Base-by-base conservation (phyloP, 2,113 vertebrate genomes). In the Isichthys henryi region DNA sequence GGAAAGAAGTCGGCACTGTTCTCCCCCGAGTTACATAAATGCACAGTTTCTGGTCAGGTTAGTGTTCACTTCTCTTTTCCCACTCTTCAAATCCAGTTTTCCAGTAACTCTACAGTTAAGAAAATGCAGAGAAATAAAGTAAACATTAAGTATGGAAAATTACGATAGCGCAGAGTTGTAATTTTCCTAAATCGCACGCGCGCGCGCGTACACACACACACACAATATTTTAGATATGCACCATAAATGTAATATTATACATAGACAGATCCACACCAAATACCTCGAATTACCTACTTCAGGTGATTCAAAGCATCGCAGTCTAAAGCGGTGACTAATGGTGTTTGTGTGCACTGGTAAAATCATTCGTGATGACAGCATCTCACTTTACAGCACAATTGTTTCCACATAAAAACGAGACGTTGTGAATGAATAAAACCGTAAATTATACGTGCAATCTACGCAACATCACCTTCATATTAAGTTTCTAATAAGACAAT, bases 1-100 rank as follows among this genome's bases (percentile, higher is more conserved):
- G 39, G 74, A 88, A 50, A 88, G 91, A 88, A 88, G 91, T 82
- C 82, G 77, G 88, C 83, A 89, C 43, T 83, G 88, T 45, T 86
- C 88, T 74, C 43, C 39, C 7, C 7, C 43, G 89, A 46, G 62
- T 90, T 88, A 88, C 82, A 91, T 52, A 88, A 89, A 66, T 45
- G 43, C 56, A 19, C 82, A 46, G 35, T 84, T 83, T 46, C 7
- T 46, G 35, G 15, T 21, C 21, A 0, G 2, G 39, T 46, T 77
- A 77, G 5, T 31, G n/a, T 10, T 66, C 23, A 10, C 58, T 66
- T 27, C 58, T n/a, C 23, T 10, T 66, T n/a, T 11, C 23, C 10
- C 58, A n/a, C 23, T n/a, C 58, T 27, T n/a, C 56, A 66, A 27
- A n/a, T 70, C 62, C n/a, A 1, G 27, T 27, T 3, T 10, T 5